Percentiles rank a stretch among this genome's conserved stretches.
Conservation (phyloP, 2,113 vertebrate genomes). For the Dipodomys stephensi region DNA sequence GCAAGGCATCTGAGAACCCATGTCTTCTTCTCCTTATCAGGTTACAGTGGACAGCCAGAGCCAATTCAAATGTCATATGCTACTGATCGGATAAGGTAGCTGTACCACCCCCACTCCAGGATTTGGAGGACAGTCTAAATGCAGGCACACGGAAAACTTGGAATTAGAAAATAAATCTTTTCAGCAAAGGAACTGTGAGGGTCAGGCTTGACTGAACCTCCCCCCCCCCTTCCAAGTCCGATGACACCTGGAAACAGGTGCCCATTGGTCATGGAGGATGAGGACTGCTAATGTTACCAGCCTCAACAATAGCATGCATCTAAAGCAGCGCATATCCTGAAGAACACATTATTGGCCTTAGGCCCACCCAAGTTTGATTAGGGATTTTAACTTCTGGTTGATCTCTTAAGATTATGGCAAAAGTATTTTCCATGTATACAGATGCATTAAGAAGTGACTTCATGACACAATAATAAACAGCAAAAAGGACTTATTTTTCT, state of each 20-base stretch:
- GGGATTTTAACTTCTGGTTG: constrained; percentile 43
- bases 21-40: not conserved
- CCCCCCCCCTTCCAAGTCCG: not conserved
- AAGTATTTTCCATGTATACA: not conserved
- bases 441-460: not conserved
- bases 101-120: not conserved
- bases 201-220: not conserved
- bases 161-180: not conserved
- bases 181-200: constrained; percentile 37
- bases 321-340: constrained; percentile 46
- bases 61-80: not conserved
- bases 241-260: constrained; percentile 38
- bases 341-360: constrained; percentile 1
- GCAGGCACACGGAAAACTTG: not conserved
- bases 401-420: not conserved
- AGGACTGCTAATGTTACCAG: not conserved
- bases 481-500: constrained; percentile 26
- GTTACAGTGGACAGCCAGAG: not conserved
- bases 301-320: not conserved
- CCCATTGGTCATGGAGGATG: not conserved
- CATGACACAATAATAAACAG: not conserved
- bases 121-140: not conserved
- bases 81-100: not conserved
- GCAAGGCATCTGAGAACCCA: not conserved
- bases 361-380: not conserved